Percentiles rank a stretch among this genome's conserved stretches.
Conservation (phyloP, 2,113 vertebrate genomes). For the Saguinus midas region DNA sequence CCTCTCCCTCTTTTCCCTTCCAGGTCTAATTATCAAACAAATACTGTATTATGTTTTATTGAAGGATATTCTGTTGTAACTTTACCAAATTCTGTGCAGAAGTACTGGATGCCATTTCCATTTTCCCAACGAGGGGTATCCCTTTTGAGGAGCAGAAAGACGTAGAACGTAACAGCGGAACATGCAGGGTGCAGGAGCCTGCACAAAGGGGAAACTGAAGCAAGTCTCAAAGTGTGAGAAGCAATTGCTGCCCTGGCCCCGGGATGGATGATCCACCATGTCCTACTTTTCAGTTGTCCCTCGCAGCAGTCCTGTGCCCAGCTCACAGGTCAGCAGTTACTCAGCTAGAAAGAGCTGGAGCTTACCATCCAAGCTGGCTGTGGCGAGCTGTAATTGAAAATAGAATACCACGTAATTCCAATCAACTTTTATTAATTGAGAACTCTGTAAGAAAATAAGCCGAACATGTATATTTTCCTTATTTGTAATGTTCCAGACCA, state of each 20-base stretch:
- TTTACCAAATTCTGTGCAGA: too few species aligned
- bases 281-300: not conserved
- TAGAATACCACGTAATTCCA: slow-evolving; percentile 32
- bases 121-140: not conserved
- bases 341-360: slow-evolving; percentile 87
- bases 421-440: not conserved
- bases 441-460: not conserved
- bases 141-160: fast-evolving
- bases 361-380: slow-evolving; percentile 91
- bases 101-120: fast-evolving
- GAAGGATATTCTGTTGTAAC: not conserved
- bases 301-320: not conserved
- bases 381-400: slow-evolving; percentile 86
- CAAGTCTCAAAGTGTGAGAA: not conserved
- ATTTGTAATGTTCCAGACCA: not conserved
- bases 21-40: not conserved
- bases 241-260: not conserved
- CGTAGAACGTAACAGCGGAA: fast-evolving
- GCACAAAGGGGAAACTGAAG: not conserved
- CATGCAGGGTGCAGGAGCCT: not conserved
- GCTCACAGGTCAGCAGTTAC: not conserved
- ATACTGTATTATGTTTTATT: not conserved
- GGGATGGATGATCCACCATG: not conserved
- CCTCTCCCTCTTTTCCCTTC: not conserved
- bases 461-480: fast-evolving